Evolutionary conservation across 2,888 invertebrate genomes (phyloP), one percentile per base, ranked within the genome.

Genomic region (Macropis europaea): DNA sequence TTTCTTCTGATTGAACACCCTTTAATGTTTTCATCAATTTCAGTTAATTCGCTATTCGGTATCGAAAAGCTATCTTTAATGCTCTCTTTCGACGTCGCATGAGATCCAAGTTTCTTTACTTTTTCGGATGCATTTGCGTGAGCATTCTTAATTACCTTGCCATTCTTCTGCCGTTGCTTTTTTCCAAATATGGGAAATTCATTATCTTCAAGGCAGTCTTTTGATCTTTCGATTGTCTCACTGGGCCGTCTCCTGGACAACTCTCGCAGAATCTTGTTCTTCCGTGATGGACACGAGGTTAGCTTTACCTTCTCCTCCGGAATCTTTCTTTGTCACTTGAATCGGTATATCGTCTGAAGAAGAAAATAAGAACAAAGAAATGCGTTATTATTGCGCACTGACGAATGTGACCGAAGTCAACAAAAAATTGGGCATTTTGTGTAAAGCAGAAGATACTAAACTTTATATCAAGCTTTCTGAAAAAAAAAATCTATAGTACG

Each of bases 291-390:
- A 93, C 45, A 94, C 92, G 34, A 95, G 90, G 83, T 92, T 90
- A 68, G 92, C 92, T 42, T 91, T 91, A 1, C 91, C 91, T 61
- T 94, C 94, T 3, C 90, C 90, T 22, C 82, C 84, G 7, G 92
- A 91, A 62, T 92, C 92, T 47, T 92, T 93, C 85, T 94, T 94
- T 9, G 93, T 93, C 48, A 93, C 93, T 92, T 96, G 96, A 85
- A 97, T 97, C 47, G 96, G 97, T 91, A 97, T 97, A 90, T 97
- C 97, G 92, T 97, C 97, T 96, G 92, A 61, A 92, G 71, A 74
- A 56, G 63, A 19, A 30, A 1, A 32, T 32, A 59, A 42, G 11
- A 17, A 5, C 4, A 47, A 26, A 47, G 19, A 38, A 52, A 57
- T 24, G 24, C 13, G 2, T 34, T 30, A 38, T 47, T 30, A 52